Base-by-base conservation (phyloP, 2,797 vertebrate genomes). In the Myripristis jacobus region DNA sequence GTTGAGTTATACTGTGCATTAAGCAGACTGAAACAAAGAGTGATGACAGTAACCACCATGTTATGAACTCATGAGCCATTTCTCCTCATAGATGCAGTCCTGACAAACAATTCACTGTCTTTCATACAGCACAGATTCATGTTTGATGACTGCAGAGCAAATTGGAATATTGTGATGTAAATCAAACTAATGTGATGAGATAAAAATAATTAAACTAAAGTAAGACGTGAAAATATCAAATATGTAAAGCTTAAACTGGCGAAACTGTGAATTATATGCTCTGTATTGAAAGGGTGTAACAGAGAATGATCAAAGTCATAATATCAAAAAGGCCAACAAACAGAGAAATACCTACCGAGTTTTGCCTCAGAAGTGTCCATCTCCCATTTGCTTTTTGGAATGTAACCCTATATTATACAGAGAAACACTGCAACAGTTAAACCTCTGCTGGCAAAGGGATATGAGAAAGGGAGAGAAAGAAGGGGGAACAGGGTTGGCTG, bases 351-450 rank as follows among this genome's bases (percentile, higher is more conserved):
- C 98, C 93, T 94, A 99, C 98, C 98, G 71, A 99, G 96, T 92
- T 98, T 99, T 81, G 97, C 98, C 93, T 99, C 98, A 89, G 98
- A 99, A 58, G 98, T 99, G 94, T 99, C 98, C 97, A 99, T 99
- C 95, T 99, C 98, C 98, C 98, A 99, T 97, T 99, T 99, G 97
- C 98, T 99, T 98, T 99, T 99, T 92, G 98, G 97, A 97, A 99
- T 96, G 95, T 99, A 98, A 92, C 96, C 98, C 98, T 99, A 95
- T 87, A 96, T 98, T 92, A 93, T 94, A 96, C 95, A 97, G 96
- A 98, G 88, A 98, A 95, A 99, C 94, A 97, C 96, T 98, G 89
- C 92, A 94, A 94, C 92, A 91, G 95, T 99, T 99, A 99, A 94
- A 95, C 73, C 61, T 89, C 70, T 72, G 82, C 74, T 25, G 77